A percentile compares a stretch with the other conserved stretches of the same genome.
phyloP scores from a whole-genome alignment of 2,113 vertebrate species.

The Ctenodactylus gundi region DNA sequence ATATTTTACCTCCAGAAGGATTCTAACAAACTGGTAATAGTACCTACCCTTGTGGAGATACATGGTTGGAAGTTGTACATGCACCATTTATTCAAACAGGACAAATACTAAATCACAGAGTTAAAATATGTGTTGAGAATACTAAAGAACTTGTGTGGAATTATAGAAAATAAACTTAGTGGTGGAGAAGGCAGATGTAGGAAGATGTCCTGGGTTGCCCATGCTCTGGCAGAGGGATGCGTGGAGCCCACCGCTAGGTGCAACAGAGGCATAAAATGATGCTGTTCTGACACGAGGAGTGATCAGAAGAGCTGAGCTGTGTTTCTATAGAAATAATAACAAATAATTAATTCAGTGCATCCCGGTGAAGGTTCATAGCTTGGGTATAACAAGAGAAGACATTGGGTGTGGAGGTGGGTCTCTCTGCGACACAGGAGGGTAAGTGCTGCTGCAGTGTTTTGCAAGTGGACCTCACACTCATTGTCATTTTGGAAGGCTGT shows the following conservation, averaged over 20 bases:
- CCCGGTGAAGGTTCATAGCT: not conserved
- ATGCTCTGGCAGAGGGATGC: not conserved
- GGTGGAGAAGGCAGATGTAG: not conserved
- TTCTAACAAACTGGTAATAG: not conserved
- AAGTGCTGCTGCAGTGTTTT: not conserved
- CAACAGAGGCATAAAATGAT: not conserved
- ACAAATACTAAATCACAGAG: not conserved
- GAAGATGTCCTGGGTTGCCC: not conserved
- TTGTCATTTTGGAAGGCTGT: not conserved
- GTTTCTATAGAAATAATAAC: not conserved
- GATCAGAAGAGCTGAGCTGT: not conserved
- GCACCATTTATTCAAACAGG: not conserved
- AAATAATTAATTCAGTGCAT: not conserved
- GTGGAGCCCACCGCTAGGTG: not conserved
- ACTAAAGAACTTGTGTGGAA: not conserved
- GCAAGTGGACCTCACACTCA: not conserved
- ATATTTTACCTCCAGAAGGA: not conserved
- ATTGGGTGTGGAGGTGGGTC: not conserved
- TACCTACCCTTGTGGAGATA: not conserved
- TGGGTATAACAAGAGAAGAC: not conserved
- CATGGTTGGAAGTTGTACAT: not conserved
- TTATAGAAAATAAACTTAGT: slow-evolving; percentile 3
- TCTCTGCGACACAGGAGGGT: not conserved
- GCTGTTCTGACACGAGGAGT: not conserved
- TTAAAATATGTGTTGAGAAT: not conserved